Evolutionary conservation across 2,888 invertebrate species (phyloP), one percentile per base, ranked within the genome.

Genomic region (Selenia dentaria): DNA sequence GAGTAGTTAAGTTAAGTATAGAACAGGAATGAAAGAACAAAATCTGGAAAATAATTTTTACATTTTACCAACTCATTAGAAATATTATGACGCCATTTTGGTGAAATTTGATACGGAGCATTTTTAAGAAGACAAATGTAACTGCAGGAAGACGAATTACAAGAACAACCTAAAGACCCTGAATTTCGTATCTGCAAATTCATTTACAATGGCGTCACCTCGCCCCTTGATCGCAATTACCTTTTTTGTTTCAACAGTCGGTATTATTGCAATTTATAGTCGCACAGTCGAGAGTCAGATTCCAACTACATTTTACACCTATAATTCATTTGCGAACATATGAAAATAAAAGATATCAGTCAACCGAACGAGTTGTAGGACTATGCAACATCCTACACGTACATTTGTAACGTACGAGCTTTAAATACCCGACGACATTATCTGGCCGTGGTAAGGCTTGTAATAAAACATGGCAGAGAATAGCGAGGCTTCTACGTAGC

Each of bases 381-480:
- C 60, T 64, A 39, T 34, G 44, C 66, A 65, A 64, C 81, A 75
- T 77, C 82, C 81, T 84, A 83, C 84, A 83, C 77, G 72, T 78
- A 79, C 83, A 82, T 80, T 79, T 74, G 79, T 85, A 83, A 83
- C 78, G 69, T 83, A 84, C 77, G 81, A 77, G 79, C 81, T 79
- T 87, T 86, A 86, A 85, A 85, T 82, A 76, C 74, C 70, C 80
- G 85, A 86, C 75, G 85, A 88, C 88, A 88, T 83, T 83, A 85
- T 86, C 82, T 77, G 74, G 76, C 73, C 69, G 51, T 45, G 67
- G 73, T 70, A 66, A 67, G 66, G 68, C 73, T 70, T 62, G 78
- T 79, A 85, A 88, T 88, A 88, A 86, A 89, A 86, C 83, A 85
- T 82, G 75, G 70, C 63, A 83, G 85, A 87, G 86, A 85, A 87